Base-by-base conservation (phyloP, 2,113 vertebrate genomes). In the Phaethornis superciliosus region DNA sequence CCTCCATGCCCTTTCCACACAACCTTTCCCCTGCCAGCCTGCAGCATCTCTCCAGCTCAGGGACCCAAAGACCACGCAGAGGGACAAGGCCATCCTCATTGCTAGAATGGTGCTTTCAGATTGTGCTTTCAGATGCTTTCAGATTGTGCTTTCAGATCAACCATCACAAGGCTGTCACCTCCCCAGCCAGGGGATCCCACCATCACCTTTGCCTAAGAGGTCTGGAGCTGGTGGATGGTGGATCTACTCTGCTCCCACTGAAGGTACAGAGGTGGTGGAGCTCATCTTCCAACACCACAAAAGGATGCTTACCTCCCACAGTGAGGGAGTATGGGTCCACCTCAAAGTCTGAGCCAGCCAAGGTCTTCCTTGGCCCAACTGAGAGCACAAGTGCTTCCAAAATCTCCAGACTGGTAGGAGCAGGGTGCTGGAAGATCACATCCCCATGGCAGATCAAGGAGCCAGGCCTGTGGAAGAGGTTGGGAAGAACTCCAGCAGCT, bases 261-360 rank as follows among this genome's bases (percentile, higher is more conserved):
- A 12, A 12, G 18, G 6, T 6, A 1, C 2, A 9, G 52, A 67
- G 10, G 33, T 51, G 33, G 12, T 19, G 44, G 16, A 44, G 42
- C 16, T 47, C 26, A 0, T 1, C 1, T 4, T 6, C 10, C 24
- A 22, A 2, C 1, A 3, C 2, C 28, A 58, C 67, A 27, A 32
- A 32, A 24, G 20, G 26, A 26, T 47, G 20, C 94, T 77, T 55
- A 96, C 92, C 97, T 93, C 92, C 96, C 28, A 94, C 79, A 15
- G 20, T 14, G 11, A 96, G 54, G 7, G 90, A 96, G 11, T 62
- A 85, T 0, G 92, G 80, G 30, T 95, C 96, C 68, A 94, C 96
- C 4, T 54, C 91, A 70, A 96, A 89, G 19, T 9, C 46, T 15
- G 97, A 97, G 17, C 27, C 95, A 58, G 89, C 95, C 89, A 97